Base-by-base conservation (phyloP, 35 echinoderm and acorn worm species). In the Ptychodera flava region DNA sequence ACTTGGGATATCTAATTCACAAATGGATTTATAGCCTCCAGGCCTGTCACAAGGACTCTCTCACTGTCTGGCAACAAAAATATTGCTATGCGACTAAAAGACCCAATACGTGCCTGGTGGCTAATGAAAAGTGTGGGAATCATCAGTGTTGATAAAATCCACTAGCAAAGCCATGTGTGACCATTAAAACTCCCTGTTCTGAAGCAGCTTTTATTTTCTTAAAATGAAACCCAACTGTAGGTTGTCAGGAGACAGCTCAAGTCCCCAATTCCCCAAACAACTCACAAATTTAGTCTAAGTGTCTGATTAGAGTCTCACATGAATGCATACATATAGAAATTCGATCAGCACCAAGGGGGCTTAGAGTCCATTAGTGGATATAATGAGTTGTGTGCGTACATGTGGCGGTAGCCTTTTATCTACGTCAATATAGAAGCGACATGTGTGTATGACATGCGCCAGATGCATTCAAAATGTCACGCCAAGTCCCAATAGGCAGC, bases 291-390 rank as follows among this genome's bases (percentile, higher is more conserved):
- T 64, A 64, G 45, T 64, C 45, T 64, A 64, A 64, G 45, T 64
- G 45, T 64, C 45, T 64, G 45, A 64, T 64, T 64, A 64, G 45
- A 64, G 45, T 64, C 45, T 64, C 45, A 64, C 45, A 64, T 64
- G 45, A 64, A 64, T 64, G 45, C 45, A 64, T 64, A 64, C 45
- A 64, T 64, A 64, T 64, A 64, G 45, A 64, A 64, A 64, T 64
- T 64, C 45, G 45, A 64, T 64, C 45, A 64, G 45, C 45, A 64
- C 45, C 45, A 64, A 64, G 45, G 45, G 45, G 45, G 45, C 45
- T 64, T 64, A 64, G 6, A 64, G 45, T 64, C 45, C 45, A 64
- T 64, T 64, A 64, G 45, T 64, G 45, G 45, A 64, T 64, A 64
- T 64, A 64, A 64, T 64, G 45, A 64, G 45, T 64, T 64, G 45